Evolutionary conservation across 2,797 vertebrate genomes (phyloP), one percentile per base, ranked within the genome.

Genomic region (Sebastes hubbsi): DNA sequence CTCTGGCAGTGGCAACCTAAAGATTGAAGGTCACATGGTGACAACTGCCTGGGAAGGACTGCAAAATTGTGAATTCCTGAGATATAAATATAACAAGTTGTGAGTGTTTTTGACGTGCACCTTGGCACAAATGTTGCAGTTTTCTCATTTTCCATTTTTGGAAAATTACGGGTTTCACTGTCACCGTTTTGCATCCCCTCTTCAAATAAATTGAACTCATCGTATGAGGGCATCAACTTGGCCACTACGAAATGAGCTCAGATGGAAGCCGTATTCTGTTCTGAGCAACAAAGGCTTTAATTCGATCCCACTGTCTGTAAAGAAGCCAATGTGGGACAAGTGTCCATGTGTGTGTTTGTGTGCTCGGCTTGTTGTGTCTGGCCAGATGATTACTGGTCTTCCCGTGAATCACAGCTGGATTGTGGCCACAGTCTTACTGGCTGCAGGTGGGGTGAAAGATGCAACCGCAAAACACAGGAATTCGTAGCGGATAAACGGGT

Each of bases 1-100:
- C 38, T 97, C 96, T 24, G 98, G 97, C 77, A 99, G 92, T 1
- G 97, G 97, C 71, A 99, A 95, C 93, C 99, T 99, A 90, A 81
- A 75, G 86, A 72, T 76, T 20, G 64, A 72, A 90, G 76, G 68
- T 83, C 68, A 91, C 36, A 84, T 60, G 29, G 12, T 80, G 70
- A 92, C 46, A 68, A 61, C n/a, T 11, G 66, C 30, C 62, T 42
- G 6, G 6, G 54, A n/a, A 64, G 12, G 18, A 73, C 70, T 56
- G 34, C 42, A 34, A 14, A 27, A 12, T 1, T 20, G 6, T 49
- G 1, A 24, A 59, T 56, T 61, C 34, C 52, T 69, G 32, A 62
- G 24, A 68, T 52, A n/a, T 32, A 12, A 59, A 77, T 6, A 36
- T 11, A 13, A 7, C 2, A 46, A 49, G 18, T 1, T n/a, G 32